Conservation (phyloP, 2,888 invertebrate species). For the Lithophane socia region DNA sequence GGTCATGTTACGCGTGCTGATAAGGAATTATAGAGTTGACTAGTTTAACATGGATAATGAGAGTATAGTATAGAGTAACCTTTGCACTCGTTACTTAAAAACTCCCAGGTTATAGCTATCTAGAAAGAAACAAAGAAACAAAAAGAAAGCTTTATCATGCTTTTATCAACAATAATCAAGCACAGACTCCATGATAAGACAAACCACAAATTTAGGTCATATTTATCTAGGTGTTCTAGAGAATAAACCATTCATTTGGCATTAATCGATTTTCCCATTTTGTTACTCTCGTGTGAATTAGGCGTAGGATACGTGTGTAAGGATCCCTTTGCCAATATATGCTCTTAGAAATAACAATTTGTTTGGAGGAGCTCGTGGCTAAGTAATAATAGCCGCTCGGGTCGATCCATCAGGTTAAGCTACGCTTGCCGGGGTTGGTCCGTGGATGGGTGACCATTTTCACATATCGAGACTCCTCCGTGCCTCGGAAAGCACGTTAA, state of each 20-base stretch:
- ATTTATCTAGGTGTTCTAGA: background rate
- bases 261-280: background rate
- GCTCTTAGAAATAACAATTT: background rate
- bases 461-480: no score
- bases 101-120: background rate
- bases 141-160: background rate
- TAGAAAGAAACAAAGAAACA: background rate
- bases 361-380: no score
- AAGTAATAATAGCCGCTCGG: no score
- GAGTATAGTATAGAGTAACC: background rate
- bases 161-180: background rate
- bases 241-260: background rate
- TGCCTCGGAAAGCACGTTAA: no score
- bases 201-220: background rate
- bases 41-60: background rate
- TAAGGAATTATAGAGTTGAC: background rate
- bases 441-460: no score
- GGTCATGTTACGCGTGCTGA: no score
- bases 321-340: background rate
- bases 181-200: background rate
- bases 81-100: background rate
- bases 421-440: no score
- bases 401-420: no score
- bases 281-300: background rate
- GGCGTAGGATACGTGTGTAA: background rate